Evolutionary conservation across 2,113 vertebrate genomes (phyloP), one percentile per base, ranked within the genome.

Genomic region (Nesogale talazaci): DNA sequence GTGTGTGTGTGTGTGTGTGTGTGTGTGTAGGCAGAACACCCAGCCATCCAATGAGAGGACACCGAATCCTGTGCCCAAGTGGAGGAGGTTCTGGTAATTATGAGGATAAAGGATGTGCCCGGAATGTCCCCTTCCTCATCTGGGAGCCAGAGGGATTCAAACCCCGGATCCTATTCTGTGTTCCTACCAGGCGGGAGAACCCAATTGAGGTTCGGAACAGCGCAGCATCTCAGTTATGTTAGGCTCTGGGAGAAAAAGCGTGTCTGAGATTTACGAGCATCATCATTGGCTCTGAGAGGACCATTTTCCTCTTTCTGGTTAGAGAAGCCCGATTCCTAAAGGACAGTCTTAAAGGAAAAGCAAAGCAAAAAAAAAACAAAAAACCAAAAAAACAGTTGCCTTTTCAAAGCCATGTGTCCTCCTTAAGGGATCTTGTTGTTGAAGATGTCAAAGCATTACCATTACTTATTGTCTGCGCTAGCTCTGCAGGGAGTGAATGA

Each of bases 161-260:
- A 95, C 83, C n/a, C 57, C 76, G 27, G 1, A 80, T 91, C 52
- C 29, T 52, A 88, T 25, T 79, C 36, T 20, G 29, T 72, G 52
- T 83, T 93, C 23, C 72, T 25, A 36, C 63, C 83, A 80, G 86
- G 40, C 12, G 65, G 80, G 57, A 72, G 59, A 94, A 83, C 6
- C 14, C 22, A 52, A 63, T 7, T 75, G 36, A 86, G 20, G 81
- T 22, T 67, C 83, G 11, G 27, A 95, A 88, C 52, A 3, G 6
- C 82, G n/a, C 86, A 17, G 25, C 67, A 88, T 94, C 82, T 90
- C 40, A 63, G 10, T 90, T 92, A 87, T 34, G 63, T 89, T 72
- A 89, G 65, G 7, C 36, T 79, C 79, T 76, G 9, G 75, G 31
- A 76, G 63, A 22, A 42, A 61, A 82, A 69, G 65, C 63, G 25